Base-by-base conservation (phyloP, 2,113 vertebrate species). In the Lanius collurio region DNA sequence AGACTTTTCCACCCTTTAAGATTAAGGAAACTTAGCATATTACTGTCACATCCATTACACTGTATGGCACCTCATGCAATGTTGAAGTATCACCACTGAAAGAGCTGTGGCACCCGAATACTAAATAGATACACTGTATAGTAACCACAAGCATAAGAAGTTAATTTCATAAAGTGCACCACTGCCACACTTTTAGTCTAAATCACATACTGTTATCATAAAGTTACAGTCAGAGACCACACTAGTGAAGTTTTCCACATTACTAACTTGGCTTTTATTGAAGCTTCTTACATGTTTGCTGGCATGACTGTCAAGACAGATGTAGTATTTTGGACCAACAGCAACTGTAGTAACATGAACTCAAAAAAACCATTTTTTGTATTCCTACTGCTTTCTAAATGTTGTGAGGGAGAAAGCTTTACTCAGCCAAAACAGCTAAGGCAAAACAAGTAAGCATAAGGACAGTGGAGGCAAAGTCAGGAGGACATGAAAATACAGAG, bases 21-120 rank as follows among this genome's bases (percentile, higher is more conserved):
- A 28, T 69, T 73, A 88, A 95, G 91, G 95, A 95, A 96, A 84
- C 39, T 78, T 68, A 65, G 47, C 70, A 65, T 22, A 17, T 83
- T 94, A 95, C 50, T 93, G 68, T 76, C 89, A 93, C 5, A 15
- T 90, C 52, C 62, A 85, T 63, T 91, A 81, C 41, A 88, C 37
- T 42, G 24, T 71, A 87, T 6, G 11, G 39, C 93, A 87, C 17
- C 31, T 82, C 53, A 83, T 39, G 35, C 30, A 79, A 85, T 60
- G 24, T 50, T 91, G 26, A 70, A 89, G 27, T 31, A 78, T 5
- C 35, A 67, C 31, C 52, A 70, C 16, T 41, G n/a, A 60, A 63
- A 78, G n/a, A 90, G 52, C 10, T 41, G 13, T 17, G 28, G n/a
- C 49, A 91, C 41, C 9, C 44, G 52, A 87, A 87, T 11, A 87